Conservation (phyloP, 1,140 invertebrate genomes). For the Zaprionus davidi region DNA sequence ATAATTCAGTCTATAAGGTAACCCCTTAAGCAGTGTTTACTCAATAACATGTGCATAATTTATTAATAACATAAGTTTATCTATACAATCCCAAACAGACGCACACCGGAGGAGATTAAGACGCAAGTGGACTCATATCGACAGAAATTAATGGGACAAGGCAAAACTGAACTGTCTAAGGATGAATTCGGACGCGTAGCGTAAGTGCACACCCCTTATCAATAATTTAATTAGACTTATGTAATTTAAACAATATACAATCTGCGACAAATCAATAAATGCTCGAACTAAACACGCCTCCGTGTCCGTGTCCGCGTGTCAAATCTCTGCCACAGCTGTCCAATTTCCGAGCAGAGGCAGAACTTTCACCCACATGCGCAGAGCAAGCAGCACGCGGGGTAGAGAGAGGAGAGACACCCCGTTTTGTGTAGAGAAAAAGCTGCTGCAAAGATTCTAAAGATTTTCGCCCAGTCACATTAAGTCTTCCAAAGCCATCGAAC, state of each 20-base stretch:
- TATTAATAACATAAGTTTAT: not conserved
- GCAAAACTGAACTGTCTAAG: slow-evolving; percentile 85
- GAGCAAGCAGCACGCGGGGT: slow-evolving; percentile 55
- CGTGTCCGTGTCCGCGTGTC: slow-evolving; percentile 22
- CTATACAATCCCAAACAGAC: slow-evolving; percentile 85
- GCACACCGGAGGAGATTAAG: slow-evolving; percentile 91
- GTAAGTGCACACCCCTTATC: slow-evolving; percentile 86
- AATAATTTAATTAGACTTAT: slow-evolving; percentile 41
- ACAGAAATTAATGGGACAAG: slow-evolving; percentile 89
- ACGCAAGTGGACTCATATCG: slow-evolving; percentile 92
- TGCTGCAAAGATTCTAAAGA: slow-evolving; percentile 67
- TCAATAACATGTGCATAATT: not conserved
- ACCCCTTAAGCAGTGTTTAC: not conserved
- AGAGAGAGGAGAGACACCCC: slow-evolving; percentile 10
- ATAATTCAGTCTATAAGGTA: slow-evolving; percentile 45
- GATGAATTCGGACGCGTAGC: slow-evolving; percentile 91
- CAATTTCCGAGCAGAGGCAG: slow-evolving; percentile 32
- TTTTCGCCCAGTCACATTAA: slow-evolving; percentile 68
- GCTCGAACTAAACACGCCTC: slow-evolving; percentile 51
- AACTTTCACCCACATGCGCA: slow-evolving; percentile 39
- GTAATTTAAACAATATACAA: slow-evolving; percentile 60
- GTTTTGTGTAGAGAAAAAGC: slow-evolving; percentile 61
- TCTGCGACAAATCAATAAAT: slow-evolving; percentile 76
- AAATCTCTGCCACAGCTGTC: slow-evolving; percentile 64
- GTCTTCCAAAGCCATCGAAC: slow-evolving; percentile 77